Base-by-base conservation (phyloP, 2,888 invertebrate genomes). In the Lithophane leautieri region DNA sequence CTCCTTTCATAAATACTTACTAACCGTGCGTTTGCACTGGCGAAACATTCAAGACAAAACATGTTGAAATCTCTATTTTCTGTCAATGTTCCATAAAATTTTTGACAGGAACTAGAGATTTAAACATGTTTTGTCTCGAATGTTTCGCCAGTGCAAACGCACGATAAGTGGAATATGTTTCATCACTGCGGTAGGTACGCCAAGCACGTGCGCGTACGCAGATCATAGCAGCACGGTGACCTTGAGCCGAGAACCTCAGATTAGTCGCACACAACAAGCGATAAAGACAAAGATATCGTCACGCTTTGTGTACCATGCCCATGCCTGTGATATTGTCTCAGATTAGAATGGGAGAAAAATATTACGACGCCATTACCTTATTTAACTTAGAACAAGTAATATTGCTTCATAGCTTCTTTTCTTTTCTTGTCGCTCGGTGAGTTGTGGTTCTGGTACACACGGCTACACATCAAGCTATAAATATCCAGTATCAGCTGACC, bases 1-100 rank as follows among this genome's bases (percentile, higher is more conserved):
- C 62, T 61, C n/a, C 16, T 86, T 77, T 76, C 84, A 62, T 79
- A 76, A 84, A 75, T 62, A 25, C 2, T 63, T 63, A 67, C 28
- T 75, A 72, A n/a, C n/a, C n/a, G n/a, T n/a, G n/a, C n/a, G n/a
- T n/a, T n/a, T n/a, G n/a, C n/a, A n/a, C n/a, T n/a, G n/a, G n/a
- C n/a, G n/a, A n/a, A n/a, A n/a, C n/a, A n/a, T n/a, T n/a, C n/a
- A n/a, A n/a, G n/a, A n/a, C n/a, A n/a, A n/a, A n/a, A n/a, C n/a
- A n/a, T n/a, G n/a, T n/a, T n/a, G n/a, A n/a, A n/a, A n/a, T n/a
- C n/a, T n/a, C n/a, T n/a, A n/a, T n/a, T n/a, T n/a, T n/a, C n/a
- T n/a, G n/a, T n/a, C n/a, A n/a, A n/a, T n/a, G n/a, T n/a, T n/a
- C n/a, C n/a, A n/a, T n/a, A n/a, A n/a, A n/a, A n/a, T n/a, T n/a